A percentile compares a stretch with the other conserved stretches of the same genome.
Evolutionary conservation across 1,140 invertebrate genomes (phyloP).

Genomic region (Drosophila pectinifera): DNA sequence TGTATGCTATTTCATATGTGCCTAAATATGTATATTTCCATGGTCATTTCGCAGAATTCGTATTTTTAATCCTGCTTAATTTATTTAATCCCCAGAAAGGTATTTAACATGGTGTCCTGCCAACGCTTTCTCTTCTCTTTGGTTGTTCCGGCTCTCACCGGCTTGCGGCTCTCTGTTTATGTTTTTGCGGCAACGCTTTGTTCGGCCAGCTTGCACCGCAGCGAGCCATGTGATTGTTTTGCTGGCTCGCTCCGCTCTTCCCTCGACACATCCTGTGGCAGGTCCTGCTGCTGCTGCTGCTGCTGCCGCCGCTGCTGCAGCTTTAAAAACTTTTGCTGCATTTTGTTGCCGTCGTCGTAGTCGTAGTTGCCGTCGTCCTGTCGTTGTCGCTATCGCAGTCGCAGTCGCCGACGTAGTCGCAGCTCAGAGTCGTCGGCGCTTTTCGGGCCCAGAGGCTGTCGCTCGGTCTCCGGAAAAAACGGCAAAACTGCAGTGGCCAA

Average conservation of each 20-base stretch:
- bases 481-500: conserved; percentile 67
- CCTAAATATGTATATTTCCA: neutral
- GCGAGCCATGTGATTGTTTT: conserved; percentile 75
- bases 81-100: neutral
- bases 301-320: conserved; percentile 47
- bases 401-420: conserved; percentile 40
- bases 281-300: conserved; percentile 6
- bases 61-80: neutral
- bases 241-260: conserved; percentile 59
- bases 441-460: conserved; percentile 80
- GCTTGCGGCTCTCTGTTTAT: conserved; percentile 79
- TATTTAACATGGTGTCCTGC: conserved; percentile 6
- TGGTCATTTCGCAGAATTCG: too few relatives aligned
- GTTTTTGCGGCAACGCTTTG: conserved; percentile 70
- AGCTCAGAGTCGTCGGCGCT: conserved; percentile 71
- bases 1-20: too few relatives aligned
- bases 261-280: conserved; percentile 59
- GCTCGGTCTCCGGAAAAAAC: conserved; percentile 69
- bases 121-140: conserved; percentile 24
- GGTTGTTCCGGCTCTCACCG: conserved; percentile 46
- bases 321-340: conserved; percentile 75
- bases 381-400: conserved; percentile 31
- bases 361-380: conserved; percentile 29
- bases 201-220: conserved; percentile 68
- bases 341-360: conserved; percentile 66